Base-by-base conservation (phyloP, 1,140 invertebrate genomes). In the Diachasmimorpha longicaudata region DNA sequence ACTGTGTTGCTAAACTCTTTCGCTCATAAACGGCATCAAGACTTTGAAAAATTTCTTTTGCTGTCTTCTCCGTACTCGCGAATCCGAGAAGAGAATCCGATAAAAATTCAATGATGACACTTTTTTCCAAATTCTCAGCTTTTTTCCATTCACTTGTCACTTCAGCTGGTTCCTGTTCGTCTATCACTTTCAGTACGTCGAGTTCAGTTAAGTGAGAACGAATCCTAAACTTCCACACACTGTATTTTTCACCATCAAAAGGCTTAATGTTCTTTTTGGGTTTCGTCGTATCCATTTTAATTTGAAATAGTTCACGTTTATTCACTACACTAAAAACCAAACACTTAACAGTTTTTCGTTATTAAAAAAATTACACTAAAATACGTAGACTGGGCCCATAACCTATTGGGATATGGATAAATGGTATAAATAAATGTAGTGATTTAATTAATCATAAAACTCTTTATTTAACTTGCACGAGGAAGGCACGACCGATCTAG, bases 21-120 rank as follows among this genome's bases (percentile, higher is more conserved):
- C 87, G 72, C 74, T 88, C 83, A 72, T 86, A 89, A 2, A 89
- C 72, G 5, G 72, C 69, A 77, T 89, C 85, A 58, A 89, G 79
- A 42, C 78, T 84, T 68, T 78, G 52, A 23, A 88, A 79, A 78
- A 89, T 85, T 46, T 84, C 63, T 77, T 77, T 82, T 14, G 85
- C 83, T 6, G 81, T 82, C 16, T 19, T 52, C 16, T 80, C 80
- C 58, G 77, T 72, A 70, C 80, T 83, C 0, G 81, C 85, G 78
- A 86, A 85, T 75, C 72, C 75, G 5, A 88, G 72, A 76, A 83
- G 84, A 2, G 84, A 81, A 75, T 89, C 86, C 13, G 81, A 79
- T 46, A 87, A 79, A 81, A 83, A 84, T 81, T 86, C 79, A 11
- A 88, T 79, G n/a, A 87, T 84, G 0, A 81, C 42, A 78, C 79